Evolutionary conservation across 2,113 vertebrate species (phyloP), one percentile per base, ranked within the genome.

Genomic region (Phylloscopus trochilus): DNA sequence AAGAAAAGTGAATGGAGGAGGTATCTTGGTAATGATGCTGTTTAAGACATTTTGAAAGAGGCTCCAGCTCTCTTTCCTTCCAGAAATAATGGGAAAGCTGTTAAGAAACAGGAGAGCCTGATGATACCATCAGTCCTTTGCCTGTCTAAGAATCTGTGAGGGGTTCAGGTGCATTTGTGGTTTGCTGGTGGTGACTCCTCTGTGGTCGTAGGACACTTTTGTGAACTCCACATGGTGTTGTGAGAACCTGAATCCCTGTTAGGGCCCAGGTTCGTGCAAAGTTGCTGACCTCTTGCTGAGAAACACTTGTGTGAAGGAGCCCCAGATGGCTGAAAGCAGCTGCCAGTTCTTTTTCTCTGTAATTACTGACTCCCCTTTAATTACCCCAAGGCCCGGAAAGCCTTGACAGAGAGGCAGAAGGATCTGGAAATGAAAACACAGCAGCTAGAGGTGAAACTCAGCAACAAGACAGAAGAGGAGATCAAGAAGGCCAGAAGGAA

Each of bases 401-500:
- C 99, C 20, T 98, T 99, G 93, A 98, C 98, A 1, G 99, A 99
- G 93, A 97, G 99, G 64, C 99, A 99, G 98, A 99, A 99, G 87
- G 99, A 99, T 90, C 98, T 99, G 95, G 99, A 99, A 95, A 66
- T 99, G 92, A 99, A 99, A 97, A 99, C 99, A 3, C 99, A 99
- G 96, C 99, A 99, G 97, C 95, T 99, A 62, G 99, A 99, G 97
- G 98, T 99, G 95, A 99, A 99, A 93, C 98, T 99, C 94, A 99
- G 97, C 98, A 99, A 98, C 97, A 99, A 99, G 97, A 99, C 98
- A 1, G 99, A 99, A 92, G 99, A 99, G 89, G 99, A 99, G 84
- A 99, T 99, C 95, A 99, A 99, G 97, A 99, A 99, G 92, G 99
- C 99, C 0, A 98, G 99, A 66, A 87, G 99, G 96, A 99, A 99